phyloP scores from a whole-genome alignment of 30 jellyfish, hydroid and myxozoan genomes.

The Hydractinia echinata region DNA sequence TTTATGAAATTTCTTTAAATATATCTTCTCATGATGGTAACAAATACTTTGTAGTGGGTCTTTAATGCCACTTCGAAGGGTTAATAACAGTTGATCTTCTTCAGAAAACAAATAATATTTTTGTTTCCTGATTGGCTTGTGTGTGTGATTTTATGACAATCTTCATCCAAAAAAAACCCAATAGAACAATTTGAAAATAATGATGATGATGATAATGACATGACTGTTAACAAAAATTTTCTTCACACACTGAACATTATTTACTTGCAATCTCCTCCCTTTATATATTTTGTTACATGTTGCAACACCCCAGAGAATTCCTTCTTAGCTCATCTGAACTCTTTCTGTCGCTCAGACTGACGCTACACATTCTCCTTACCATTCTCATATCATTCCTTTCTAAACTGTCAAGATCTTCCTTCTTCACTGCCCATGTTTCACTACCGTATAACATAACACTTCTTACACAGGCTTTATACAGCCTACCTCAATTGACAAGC shows the following conservation, averaged over 20 bases:
- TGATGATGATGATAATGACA: slow-evolving; percentile 2
- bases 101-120: no score
- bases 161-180: background rate
- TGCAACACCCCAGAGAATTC: slow-evolving; percentile 7
- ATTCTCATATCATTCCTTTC: no score
- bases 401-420: no score
- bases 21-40: slow-evolving; percentile 5
- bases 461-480: no score
- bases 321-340: no score
- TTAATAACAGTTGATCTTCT: background rate
- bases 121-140: background rate
- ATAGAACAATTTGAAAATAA: background rate
- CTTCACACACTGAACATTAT: slow-evolving; percentile 1
- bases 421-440: no score
- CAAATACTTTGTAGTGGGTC: background rate
- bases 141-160: slow-evolving; percentile 2
- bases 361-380: no score
- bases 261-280: slow-evolving; percentile 6
- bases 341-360: no score
- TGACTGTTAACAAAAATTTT: background rate
- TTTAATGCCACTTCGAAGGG: background rate
- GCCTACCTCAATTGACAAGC: no score
- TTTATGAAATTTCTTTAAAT: background rate
- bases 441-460: no score
- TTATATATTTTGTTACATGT: no score